phyloP scores from a whole-genome alignment of 2,113 vertebrate genomes.

The Lamprologus ornatipinnis region DNA sequence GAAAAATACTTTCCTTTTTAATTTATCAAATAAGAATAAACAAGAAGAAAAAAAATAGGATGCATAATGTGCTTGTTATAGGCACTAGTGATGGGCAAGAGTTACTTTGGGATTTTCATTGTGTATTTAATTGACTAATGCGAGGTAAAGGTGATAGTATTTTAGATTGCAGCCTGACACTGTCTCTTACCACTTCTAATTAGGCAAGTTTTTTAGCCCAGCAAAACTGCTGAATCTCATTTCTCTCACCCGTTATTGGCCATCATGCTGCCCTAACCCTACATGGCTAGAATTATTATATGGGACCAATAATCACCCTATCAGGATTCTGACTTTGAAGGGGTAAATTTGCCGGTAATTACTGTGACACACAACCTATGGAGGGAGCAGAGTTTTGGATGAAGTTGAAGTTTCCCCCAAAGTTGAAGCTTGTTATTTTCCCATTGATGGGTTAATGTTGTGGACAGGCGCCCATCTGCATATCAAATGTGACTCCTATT shows the following conservation, averaged over 20 bases:
- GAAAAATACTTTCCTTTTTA: not conserved
- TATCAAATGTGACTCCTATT: constrained; percentile 68
- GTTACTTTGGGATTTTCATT: constrained; percentile 38
- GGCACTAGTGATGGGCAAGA: constrained; percentile 25
- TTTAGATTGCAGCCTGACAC: constrained; percentile 71
- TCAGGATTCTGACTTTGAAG: constrained; percentile 68
- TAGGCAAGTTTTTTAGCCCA: constrained; percentile 77
- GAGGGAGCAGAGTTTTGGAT: constrained; percentile 67
- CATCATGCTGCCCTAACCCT: constrained; percentile 65
- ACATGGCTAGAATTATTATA: constrained; percentile 81
- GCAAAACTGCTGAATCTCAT: constrained; percentile 80
- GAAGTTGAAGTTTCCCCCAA: constrained; percentile 38
- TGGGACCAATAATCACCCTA: constrained; percentile 78
- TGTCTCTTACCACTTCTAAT: constrained; percentile 75
- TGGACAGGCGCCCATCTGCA: constrained; percentile 68
- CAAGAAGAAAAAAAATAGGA: not conserved
- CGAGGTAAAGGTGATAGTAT: constrained; percentile 68
- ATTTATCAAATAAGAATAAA: not conserved
- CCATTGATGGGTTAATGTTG: constrained; percentile 50
- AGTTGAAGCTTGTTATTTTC: constrained; percentile 56
- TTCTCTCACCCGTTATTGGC: constrained; percentile 70
- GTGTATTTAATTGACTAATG: constrained; percentile 69
- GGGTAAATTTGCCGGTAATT: constrained; percentile 74
- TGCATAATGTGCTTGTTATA: not conserved
- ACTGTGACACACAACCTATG: constrained; percentile 59